Evolutionary conservation across 2,113 vertebrate genomes (phyloP), one percentile per base, ranked within the genome.

Genomic region (Ageneiosus marmoratus): DNA sequence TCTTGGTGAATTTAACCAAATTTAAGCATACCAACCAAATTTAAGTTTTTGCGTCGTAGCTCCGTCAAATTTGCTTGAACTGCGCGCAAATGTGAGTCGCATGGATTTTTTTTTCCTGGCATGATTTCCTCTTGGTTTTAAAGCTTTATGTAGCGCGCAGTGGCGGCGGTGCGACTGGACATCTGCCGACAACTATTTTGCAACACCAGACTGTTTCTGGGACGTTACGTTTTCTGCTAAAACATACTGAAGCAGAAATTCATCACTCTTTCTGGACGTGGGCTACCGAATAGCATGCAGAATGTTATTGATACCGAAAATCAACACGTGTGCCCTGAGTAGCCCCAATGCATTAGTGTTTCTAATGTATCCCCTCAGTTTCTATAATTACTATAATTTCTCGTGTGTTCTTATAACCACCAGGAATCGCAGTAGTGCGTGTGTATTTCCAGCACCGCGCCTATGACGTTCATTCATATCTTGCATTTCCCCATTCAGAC

Each of bases 371-470:
- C 11, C 8, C 10, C 20, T 24, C 6, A 46, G 37, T 5, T 12
- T 55, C 51, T 37, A 41, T 41, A 51, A 2, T 46, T 27, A 78
- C 1, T 60, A 27, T 27, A 46, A 18, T 18, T 44, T 10, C 41
- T 24, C 1, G 22, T 18, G 18, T 9, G 9, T 37, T 11, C 6
- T 11, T 67, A 67, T 20, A 41, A 34, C 3, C 0, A 27, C n/a
- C 4, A 1, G 27, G 27, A 22, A 4, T 32, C 0, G 62, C 27
- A 77, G 2, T 7, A n/a, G n/a, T 37, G 70, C 73, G 48, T 60
- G 75, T 22, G 18, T 65, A 76, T 83, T 93, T 95, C 95, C 94
- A 96, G 95, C 93, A 95, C 94, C 91, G 87, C 87, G 1, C 51
- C 83, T 84, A 83, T 93, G 94, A 20, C 53, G 41, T 37, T 53